Conservation (phyloP, 1,140 invertebrate genomes). For the Euwallacea similis region DNA sequence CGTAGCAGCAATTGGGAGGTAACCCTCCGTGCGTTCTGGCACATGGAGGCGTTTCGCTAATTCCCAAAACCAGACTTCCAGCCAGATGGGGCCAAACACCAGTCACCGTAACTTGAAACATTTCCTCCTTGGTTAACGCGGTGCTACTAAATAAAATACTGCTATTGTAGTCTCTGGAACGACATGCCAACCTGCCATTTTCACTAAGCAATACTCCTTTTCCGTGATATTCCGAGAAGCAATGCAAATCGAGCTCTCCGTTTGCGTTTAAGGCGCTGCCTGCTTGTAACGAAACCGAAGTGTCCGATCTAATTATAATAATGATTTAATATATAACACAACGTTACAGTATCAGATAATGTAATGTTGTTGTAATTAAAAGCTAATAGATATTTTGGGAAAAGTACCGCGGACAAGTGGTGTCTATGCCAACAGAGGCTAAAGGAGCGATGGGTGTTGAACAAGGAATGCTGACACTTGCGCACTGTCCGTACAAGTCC, state of each 20-base stretch:
- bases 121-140: conserved; percentile 71
- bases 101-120: conserved; percentile 72
- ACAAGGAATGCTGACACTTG: conserved; percentile 71
- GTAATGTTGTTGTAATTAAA: too few relatives aligned
- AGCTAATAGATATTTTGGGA: too few relatives aligned
- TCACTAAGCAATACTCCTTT: conserved; percentile 72
- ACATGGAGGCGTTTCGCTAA: conserved; percentile 67
- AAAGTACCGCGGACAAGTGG: conserved; percentile 27
- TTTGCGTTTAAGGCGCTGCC: conserved; percentile 46
- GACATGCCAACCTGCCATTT: conserved; percentile 67
- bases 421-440: conserved; percentile 33
- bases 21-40: conserved; percentile 59
- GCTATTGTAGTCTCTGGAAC: conserved; percentile 66
- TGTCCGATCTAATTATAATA: conserved; percentile 45
- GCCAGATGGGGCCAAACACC: conserved; percentile 67
- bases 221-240: conserved; percentile 71
- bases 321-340: neutral
- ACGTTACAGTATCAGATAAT: too few relatives aligned
- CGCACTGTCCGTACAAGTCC: conserved; percentile 92
- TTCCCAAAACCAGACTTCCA: conserved; percentile 75
- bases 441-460: conserved; percentile 49
- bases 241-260: conserved; percentile 48
- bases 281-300: conserved; percentile 49
- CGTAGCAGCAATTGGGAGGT: conserved; percentile 65
- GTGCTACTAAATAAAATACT: conserved; percentile 74